These are phyloP conservation scores for Rhynchomys soricoides DNA, from an alignment of 2,113 vertebrate species.

Conservation along the genomic window DNA sequence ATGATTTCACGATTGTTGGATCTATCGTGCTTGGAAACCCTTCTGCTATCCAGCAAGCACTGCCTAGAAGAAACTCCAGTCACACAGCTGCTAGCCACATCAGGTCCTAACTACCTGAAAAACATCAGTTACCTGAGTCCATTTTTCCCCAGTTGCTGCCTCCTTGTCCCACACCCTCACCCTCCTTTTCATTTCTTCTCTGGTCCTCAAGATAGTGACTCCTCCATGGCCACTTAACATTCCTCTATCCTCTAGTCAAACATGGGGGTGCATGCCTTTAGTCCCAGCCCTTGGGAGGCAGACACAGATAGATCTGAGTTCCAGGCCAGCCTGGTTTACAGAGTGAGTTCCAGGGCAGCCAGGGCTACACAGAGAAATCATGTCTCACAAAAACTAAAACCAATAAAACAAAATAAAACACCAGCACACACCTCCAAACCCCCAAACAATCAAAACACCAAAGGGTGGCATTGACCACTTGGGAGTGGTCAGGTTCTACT, in stretches of 20 bases:
- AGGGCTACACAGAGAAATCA: neutral
- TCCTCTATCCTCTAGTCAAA: neutral
- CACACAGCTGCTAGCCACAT: neutral
- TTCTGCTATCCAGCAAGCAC: slow-evolving; percentile 21
- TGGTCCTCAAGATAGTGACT: neutral
- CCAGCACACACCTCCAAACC: neutral
- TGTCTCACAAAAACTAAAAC: neutral
- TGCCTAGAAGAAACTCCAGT: neutral
- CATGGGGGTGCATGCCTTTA: neutral
- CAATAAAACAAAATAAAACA: neutral
- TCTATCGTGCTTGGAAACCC: slow-evolving; percentile 44
- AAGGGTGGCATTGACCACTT: neutral
- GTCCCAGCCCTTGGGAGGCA: neutral
- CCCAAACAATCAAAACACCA: neutral
- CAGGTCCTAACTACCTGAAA: neutral
- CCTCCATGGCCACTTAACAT: neutral
- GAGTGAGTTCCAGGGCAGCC: neutral
- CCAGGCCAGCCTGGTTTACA: neutral
- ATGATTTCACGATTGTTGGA: slow-evolving; percentile 70
- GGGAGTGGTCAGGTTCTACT: neutral
- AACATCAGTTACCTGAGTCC: neutral
- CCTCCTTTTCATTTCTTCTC: neutral
- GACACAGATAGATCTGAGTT: neutral
- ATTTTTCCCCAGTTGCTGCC: neutral
- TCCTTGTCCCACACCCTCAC: neutral